Base-by-base conservation (phyloP, 2,113 vertebrate species). In the Oriolus oriolus region DNA sequence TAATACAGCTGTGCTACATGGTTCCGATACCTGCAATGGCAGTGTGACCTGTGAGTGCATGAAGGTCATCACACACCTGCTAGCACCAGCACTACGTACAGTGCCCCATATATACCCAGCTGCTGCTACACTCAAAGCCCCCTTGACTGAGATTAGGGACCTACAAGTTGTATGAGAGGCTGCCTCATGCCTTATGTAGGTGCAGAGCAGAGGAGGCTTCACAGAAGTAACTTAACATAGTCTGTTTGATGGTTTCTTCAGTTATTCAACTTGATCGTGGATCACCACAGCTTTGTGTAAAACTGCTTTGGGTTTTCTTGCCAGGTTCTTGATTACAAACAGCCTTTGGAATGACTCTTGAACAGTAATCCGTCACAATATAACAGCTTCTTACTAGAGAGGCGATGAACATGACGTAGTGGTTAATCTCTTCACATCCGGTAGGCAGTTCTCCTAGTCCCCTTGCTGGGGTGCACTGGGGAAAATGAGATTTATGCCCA, bases 71-170 rank as follows among this genome's bases (percentile, higher is more conserved):
- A 39, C 27, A n/a, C 6, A 27, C 6, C 22, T 83, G 53, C 39
- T 64, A 3, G 4, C 4, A 47, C 7, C 9, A 23, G 45, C 24
- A 21, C 54, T 20, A 2, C 2, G 0, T 13, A 15, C 28, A 30
- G 27, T 60, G 59, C 13, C 26, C 16, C 26, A 1, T 9, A 3
- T 21, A 14, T 4, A 31, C 16, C 59, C 56, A 37, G 9, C 37
- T 89, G 20, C 41, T 86, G 33, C 37, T 33, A 5, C 22, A 16
- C 26, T 11, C 18, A 52, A 22, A 63, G 8, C 1, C 13, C 26
- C 11, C 24, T 49, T 45, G 9, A 41, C 7, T 41, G 41, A 78
- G 12, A 65, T 50, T 20, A 39, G 44, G 39, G 20, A 12, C 35
- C 33, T 54, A 30, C 4, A 68, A 15, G 5, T 35, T 39, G 15